phyloP scores from a whole-genome alignment of 2,797 vertebrate species.

The Myotis vivesi region DNA sequence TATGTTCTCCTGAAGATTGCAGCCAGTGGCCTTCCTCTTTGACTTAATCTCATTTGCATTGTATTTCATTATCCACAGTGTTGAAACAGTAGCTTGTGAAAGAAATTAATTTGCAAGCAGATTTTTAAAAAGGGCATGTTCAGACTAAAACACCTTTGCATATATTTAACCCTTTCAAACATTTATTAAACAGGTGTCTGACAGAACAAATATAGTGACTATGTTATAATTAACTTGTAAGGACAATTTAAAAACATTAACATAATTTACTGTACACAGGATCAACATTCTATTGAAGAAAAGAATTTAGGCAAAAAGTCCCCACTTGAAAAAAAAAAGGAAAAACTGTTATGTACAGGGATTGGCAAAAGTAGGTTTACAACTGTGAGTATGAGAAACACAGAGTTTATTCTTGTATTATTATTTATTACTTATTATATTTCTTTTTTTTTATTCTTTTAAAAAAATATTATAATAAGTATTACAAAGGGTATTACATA shows the following conservation, averaged over 20 bases:
- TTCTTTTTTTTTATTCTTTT: too few species aligned
- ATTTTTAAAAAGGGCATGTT: conserved; percentile 36
- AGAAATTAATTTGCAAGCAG: conserved; percentile 19
- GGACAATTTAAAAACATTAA: conserved; percentile 23
- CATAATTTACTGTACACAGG: not conserved
- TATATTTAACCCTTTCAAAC: conserved; percentile 41
- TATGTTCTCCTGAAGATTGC: conserved; percentile 18
- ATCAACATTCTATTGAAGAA: not conserved
- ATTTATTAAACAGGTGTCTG: not conserved
- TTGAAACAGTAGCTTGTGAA: conserved; percentile 41
- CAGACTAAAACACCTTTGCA: not conserved
- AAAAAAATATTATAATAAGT: too few species aligned
- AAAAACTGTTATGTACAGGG: not conserved
- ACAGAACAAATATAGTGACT: not conserved
- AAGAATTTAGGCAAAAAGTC: not conserved
- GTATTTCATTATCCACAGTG: not conserved
- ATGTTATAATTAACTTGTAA: not conserved
- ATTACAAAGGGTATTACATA: too few species aligned
- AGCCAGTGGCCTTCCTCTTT: conserved; percentile 9
- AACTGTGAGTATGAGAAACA: not conserved
- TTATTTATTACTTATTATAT: not conserved
- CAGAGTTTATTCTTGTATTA: not conserved
- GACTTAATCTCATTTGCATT: conserved; percentile 1
- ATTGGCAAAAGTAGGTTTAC: not conserved
- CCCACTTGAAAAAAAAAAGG: not conserved